A percentile compares a stretch with the other conserved stretches of the same genome.
Conservation (phyloP, 2,888 invertebrate genomes). For the Hyalella azteca region DNA sequence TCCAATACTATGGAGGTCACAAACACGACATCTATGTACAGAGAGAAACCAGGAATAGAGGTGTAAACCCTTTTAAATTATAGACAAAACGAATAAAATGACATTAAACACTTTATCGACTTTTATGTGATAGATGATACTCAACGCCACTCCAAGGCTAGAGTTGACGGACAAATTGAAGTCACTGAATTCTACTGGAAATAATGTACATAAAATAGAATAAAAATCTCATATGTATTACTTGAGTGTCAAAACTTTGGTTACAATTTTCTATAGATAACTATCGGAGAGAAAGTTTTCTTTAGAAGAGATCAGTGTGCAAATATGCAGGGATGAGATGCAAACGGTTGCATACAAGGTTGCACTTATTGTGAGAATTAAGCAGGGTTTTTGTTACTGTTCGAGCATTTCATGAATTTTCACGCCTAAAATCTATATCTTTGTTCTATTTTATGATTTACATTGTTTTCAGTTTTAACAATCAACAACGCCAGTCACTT, state of each 20-base stretch:
- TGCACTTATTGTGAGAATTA: too few species aligned
- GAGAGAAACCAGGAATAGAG: neutral
- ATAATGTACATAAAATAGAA: neutral
- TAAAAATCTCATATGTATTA: too few species aligned
- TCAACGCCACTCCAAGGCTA: neutral
- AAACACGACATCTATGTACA: neutral
- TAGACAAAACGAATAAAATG: neutral
- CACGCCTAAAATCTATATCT: too few species aligned
- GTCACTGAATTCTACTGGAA: neutral
- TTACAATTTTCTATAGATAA: neutral
- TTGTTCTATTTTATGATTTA: too few species aligned
- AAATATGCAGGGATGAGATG: too few species aligned
- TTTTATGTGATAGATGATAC: neutral
- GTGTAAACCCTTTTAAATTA: neutral
- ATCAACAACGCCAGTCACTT: too few species aligned
- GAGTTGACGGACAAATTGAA: neutral
- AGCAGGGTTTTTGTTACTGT: too few species aligned
- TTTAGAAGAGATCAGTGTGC: neutral
- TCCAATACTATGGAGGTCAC: constrained; percentile 50
- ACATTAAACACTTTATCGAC: neutral
- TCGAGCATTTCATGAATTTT: too few species aligned
- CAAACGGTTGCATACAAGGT: too few species aligned
- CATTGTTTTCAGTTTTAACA: too few species aligned
- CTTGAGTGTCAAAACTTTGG: too few species aligned
- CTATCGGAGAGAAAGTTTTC: constrained; percentile 9